phyloP scores from a whole-genome alignment of 2,888 invertebrate genomes.

The Leptopilina drosophilae region DNA sequence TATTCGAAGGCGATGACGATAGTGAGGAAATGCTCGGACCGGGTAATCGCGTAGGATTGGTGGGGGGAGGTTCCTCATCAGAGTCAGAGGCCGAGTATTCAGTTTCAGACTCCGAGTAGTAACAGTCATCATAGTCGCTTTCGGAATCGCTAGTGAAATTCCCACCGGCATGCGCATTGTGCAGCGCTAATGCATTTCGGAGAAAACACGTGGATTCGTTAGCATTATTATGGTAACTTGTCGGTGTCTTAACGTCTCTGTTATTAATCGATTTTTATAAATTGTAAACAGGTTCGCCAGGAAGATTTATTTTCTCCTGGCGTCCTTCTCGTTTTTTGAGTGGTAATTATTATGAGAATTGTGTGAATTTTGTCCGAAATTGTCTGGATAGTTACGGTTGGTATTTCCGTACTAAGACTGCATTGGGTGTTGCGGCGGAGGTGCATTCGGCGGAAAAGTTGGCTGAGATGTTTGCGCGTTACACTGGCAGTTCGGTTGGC shows the following conservation, averaged over 20 bases:
- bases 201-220: background rate
- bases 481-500: background rate
- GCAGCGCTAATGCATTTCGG: background rate
- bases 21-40: too few relatives aligned
- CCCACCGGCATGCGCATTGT: background rate
- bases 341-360: too few relatives aligned
- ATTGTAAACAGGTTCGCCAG: background rate
- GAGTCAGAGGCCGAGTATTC: background rate
- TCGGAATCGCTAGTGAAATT: background rate
- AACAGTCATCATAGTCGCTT: background rate
- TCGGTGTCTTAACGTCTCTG: background rate
- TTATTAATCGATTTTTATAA: too few relatives aligned
- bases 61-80: background rate
- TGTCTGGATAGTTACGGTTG: too few relatives aligned
- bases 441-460: background rate
- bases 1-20: too few relatives aligned
- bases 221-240: background rate
- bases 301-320: too few relatives aligned
- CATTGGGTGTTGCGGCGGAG: background rate
- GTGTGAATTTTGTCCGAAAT: too few relatives aligned
- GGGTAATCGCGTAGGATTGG: too few relatives aligned
- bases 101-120: background rate
- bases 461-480: background rate
- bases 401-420: too few relatives aligned
- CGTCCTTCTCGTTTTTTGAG: too few relatives aligned